Base-by-base conservation (phyloP, 2,888 invertebrate species). In the Microchrysa polita region DNA sequence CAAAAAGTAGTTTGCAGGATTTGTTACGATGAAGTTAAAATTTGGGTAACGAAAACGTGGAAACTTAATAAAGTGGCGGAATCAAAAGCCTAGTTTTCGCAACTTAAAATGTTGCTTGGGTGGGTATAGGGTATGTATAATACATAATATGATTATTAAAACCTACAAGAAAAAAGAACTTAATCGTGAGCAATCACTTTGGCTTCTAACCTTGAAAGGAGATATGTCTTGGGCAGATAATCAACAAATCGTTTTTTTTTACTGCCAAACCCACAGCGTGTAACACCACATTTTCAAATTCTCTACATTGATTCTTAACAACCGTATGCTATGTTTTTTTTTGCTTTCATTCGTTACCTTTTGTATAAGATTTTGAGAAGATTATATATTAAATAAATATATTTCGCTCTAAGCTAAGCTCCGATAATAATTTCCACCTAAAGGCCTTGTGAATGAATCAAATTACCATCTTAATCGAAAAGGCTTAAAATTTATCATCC, bases 371-470 rank as follows among this genome's bases (percentile, higher is more conserved):
- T 55, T 20, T 22, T 5, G 55, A n/a, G n/a, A n/a, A n/a, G 55
- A 55, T 55, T 55, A 55, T n/a, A n/a, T 55, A 10, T 55, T 55
- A 55, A 34, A 34, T 5, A 55, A 55, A 55, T 55, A n/a, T n/a
- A n/a, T n/a, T n/a, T 1, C 55, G 20, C 10, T 20, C 18, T 55
- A n/a, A 53, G 53, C 53, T 16, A 53, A 20, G 18, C 55, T 18
- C 20, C 55, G 20, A 20, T 55, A 20, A 55, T 55, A 55, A 55
- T 22, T 55, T 55, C 18, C 18, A 55, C 55, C 20, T 16, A 55
- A 55, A 55, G 55, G 55, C 55, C 55, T 55, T 55, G 55, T 55
- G 55, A 55, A 55, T 55, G 55, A 55, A 55, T 55, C 55, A 55
- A 55, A 55, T 55, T 55, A 55, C 55, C 55, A 55, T 55, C 55